Base-by-base conservation (phyloP, 2,113 vertebrate species). In the Greenwoodochromis staneri region DNA sequence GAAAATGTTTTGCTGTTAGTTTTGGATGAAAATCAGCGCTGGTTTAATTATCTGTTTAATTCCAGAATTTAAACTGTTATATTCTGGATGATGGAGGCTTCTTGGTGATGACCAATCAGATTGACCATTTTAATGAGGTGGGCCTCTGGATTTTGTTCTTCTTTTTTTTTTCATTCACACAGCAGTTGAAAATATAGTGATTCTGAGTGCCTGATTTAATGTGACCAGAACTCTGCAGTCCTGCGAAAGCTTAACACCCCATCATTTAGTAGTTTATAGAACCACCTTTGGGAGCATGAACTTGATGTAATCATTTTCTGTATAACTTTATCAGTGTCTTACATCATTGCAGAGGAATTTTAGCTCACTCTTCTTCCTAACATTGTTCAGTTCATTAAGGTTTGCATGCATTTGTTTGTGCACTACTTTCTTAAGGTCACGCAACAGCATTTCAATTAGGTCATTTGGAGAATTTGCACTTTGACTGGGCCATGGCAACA, bases 71-170 rank as follows among this genome's bases (percentile, higher is more conserved):
- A 88, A 98, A 99, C 85, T 99, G 99, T 92, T 96, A 98, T 92
- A 97, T 99, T 90, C 97, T 99, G 89, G 98, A 99, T 34, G 98
- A 99, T 2, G 99, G 99, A 7, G 99, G 99, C 34, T 99, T 99
- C 96, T 97, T 99, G 93, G 89, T 99, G 92, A 98, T 99, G 98
- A 97, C 99, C 87, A 99, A 99, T 94, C 96, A 97, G 84, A 97
- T 98, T 38, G 94, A 97, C 8, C 97, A 98, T 86, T 96, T 97
- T 6, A 92, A 94, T 71, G 93, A 98, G 98, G 98, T 99, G 94
- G 19, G 89, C 17, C 8, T 27, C 14, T 29, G n/a, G 16, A 27
- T 54, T 84, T 83, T 53, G 38, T 16, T 47, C 7, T 29, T 4
- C 10, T 10, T 78, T 19, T 9, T 9, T 51, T 13, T 47, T n/a